Percentiles rank a stretch among this genome's conserved stretches.
These are phyloP conservation scores for Troides helena DNA, from an alignment of 2,888 invertebrate genomes.

Conservation along the genomic window DNA sequence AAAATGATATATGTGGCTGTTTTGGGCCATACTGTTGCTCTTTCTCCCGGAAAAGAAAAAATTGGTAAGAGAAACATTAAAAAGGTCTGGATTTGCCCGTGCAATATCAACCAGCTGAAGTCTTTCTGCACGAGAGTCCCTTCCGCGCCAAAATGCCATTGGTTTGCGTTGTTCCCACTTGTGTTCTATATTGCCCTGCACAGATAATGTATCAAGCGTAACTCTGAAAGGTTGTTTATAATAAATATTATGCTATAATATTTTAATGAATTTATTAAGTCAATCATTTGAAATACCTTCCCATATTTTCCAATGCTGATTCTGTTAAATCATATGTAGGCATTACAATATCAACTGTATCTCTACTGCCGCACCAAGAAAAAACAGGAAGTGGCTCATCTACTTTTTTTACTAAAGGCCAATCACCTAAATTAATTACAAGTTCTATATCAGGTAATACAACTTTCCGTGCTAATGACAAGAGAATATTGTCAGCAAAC, in stretches of 20 bases:
- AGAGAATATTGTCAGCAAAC: constrained; percentile 93
- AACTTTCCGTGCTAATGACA: constrained; percentile 90
- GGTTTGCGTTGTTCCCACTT: constrained; percentile 87
- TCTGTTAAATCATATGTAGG: constrained; percentile 98
- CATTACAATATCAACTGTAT: constrained; percentile 92
- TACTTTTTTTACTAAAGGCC: constrained; percentile 88
- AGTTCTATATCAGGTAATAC: constrained; percentile 92
- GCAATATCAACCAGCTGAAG: constrained; percentile 90
- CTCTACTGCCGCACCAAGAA: constrained; percentile 97
- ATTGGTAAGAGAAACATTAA: constrained; percentile 95
- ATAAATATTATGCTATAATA: neutral
- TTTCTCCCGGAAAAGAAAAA: constrained; percentile 96
- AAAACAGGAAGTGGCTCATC: constrained; percentile 88
- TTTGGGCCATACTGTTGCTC: constrained; percentile 92
- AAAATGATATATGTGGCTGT: constrained; percentile 91
- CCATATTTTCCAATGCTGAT: constrained; percentile 95
- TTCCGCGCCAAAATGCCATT: constrained; percentile 94
- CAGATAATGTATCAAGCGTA: constrained; percentile 92
- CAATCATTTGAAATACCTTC: constrained; percentile 80
- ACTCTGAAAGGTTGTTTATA: constrained; percentile 79
- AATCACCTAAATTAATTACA: constrained; percentile 96
- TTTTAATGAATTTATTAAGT: neutral
- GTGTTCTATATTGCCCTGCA: constrained; percentile 87
- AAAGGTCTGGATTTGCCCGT: constrained; percentile 83
- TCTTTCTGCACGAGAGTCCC: constrained; percentile 93